Conservation (phyloP, 2,113 vertebrate species). For the Cranoglanis bouderius region DNA sequence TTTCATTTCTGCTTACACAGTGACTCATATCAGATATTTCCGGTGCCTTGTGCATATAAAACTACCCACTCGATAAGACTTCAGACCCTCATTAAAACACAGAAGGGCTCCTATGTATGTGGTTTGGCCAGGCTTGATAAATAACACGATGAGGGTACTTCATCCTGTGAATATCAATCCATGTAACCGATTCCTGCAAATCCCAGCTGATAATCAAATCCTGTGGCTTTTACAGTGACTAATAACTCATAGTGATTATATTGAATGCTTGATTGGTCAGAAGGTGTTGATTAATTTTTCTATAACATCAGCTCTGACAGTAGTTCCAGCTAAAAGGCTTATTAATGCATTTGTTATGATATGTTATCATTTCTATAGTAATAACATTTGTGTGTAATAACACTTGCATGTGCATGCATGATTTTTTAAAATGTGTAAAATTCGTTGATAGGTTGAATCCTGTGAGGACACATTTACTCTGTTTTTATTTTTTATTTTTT, state of each 20-base stretch:
- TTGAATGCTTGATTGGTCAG: not conserved
- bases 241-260: not conserved
- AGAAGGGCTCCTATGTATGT: constrained; percentile 53
- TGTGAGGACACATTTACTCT: not conserved
- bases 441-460: not conserved
- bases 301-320: not conserved
- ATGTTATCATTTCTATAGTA: not conserved
- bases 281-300: not conserved
- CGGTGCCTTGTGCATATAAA: constrained; percentile 62
- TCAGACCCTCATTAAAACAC: constrained; percentile 64
- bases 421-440: not conserved
- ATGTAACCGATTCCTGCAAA: constrained; percentile 1
- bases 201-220: not conserved
- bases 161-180: constrained; percentile 63
- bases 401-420: not conserved
- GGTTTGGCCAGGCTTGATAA: constrained; percentile 67
- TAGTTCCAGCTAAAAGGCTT: not conserved
- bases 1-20: constrained; percentile 39
- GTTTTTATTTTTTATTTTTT: not conserved
- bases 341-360: not conserved
- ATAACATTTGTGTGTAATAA: not conserved
- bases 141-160: constrained; percentile 59
- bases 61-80: constrained; percentile 56
- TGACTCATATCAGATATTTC: constrained; percentile 23
- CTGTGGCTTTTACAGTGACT: not conserved